Conservation (phyloP, 2,888 invertebrate genomes). For the Eupithecia inturbata region DNA sequence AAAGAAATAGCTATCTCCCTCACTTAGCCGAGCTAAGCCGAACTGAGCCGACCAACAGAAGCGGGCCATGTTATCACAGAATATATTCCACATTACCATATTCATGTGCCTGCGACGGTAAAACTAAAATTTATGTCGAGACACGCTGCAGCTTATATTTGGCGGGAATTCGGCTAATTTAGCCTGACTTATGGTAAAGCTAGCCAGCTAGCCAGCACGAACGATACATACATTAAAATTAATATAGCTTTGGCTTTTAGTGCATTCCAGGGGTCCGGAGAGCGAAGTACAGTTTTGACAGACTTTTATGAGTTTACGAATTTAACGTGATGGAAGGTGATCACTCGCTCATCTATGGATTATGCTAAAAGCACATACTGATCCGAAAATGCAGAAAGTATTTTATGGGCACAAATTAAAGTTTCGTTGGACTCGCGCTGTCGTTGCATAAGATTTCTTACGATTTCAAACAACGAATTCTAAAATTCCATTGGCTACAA, state of each 20-base stretch:
- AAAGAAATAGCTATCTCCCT: background rate
- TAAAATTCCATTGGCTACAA: background rate
- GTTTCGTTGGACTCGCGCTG: background rate
- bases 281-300: background rate
- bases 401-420: background rate
- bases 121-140: constrained; percentile 48
- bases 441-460: background rate
- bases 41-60: constrained; percentile 2
- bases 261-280: background rate
- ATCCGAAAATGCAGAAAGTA: background rate
- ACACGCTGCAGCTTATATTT: constrained; percentile 48
- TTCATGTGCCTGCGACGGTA: constrained; percentile 32
- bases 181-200: constrained; percentile 48
- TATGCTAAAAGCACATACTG: background rate
- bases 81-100: constrained; percentile 26
- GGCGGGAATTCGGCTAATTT: constrained; percentile 51
- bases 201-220: constrained; percentile 29
- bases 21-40: background rate
- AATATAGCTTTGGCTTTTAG: constrained; percentile 26
- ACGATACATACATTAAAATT: constrained; percentile 38
- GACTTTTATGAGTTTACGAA: background rate
- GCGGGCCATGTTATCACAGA: constrained; percentile 10
- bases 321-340: background rate
- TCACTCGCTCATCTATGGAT: background rate
- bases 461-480: background rate